Conservation (phyloP, 2,888 invertebrate species). For the Mimas tiliae region DNA sequence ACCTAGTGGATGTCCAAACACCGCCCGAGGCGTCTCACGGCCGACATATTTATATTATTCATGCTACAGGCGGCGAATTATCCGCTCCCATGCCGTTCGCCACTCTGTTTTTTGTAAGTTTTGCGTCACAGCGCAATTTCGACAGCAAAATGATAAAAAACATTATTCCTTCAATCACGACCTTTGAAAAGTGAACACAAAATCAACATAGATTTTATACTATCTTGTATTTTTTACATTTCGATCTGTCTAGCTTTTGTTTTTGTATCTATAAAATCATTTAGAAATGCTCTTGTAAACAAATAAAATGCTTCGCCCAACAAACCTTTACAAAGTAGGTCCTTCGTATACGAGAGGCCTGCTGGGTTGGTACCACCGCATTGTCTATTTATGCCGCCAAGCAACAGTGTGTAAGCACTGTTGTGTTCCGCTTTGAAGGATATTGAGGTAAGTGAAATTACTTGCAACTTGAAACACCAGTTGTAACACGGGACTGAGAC, state of each 20-base stretch:
- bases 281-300: not conserved
- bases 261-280: not conserved
- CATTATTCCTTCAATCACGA: conserved; percentile 11
- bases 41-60: conserved; percentile 15
- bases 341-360: no score
- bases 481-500: no score
- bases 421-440: no score
- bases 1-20: not conserved
- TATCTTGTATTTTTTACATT: not conserved
- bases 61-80: conserved; percentile 4
- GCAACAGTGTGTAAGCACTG: no score
- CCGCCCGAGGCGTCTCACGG: not conserved
- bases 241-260: not conserved
- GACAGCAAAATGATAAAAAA: conserved; percentile 7
- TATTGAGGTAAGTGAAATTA: no score
- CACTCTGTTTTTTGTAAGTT: conserved; percentile 11
- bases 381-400: no score
- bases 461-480: no score
- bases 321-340: no score
- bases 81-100: conserved; percentile 3
- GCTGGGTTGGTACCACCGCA: no score
- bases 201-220: conserved; percentile 5
- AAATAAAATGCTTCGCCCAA: no score
- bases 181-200: conserved; percentile 1
- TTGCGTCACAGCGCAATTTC: conserved; percentile 12